Evolutionary conservation across 2,113 vertebrate species (phyloP).

Genomic region (Spermophilus dauricus): DNA sequence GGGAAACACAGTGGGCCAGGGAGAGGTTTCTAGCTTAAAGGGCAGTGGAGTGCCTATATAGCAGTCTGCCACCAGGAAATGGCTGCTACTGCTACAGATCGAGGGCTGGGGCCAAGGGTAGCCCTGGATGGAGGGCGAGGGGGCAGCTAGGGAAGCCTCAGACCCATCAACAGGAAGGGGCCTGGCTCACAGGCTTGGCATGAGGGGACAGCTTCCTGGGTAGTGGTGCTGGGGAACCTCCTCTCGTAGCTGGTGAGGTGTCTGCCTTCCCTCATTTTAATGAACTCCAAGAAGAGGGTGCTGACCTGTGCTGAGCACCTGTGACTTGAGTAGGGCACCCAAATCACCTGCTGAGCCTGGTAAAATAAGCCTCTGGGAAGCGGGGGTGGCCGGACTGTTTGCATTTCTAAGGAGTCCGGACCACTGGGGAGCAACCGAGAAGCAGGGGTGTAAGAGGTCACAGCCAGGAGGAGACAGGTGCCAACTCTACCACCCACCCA

Average conservation of each 20-base stretch:
- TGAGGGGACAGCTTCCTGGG: not conserved
- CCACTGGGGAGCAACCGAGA: not conserved
- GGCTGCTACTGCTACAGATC: not conserved
- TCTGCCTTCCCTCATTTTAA: not conserved
- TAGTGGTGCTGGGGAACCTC: not conserved
- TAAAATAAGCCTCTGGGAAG: not conserved
- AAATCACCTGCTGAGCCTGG: not conserved
- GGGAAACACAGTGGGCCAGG: not conserved
- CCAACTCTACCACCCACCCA: not conserved
- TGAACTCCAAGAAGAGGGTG: not conserved
- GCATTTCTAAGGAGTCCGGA: not conserved
- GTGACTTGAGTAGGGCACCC: not conserved
- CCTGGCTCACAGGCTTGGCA: not conserved
- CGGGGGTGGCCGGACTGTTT: not conserved
- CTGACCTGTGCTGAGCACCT: not conserved
- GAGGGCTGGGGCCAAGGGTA: not conserved
- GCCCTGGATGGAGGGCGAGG: fast-evolving
- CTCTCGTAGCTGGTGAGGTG: not conserved
- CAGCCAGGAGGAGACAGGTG: not conserved
- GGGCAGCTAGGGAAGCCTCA: not conserved
- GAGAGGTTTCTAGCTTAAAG: not conserved
- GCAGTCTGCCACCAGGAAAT: not conserved
- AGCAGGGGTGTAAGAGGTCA: not conserved
- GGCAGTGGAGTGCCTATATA: not conserved
- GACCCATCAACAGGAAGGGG: not conserved